Conservation (phyloP, 1,140 invertebrate species). For the Panulirus ornatus region DNA sequence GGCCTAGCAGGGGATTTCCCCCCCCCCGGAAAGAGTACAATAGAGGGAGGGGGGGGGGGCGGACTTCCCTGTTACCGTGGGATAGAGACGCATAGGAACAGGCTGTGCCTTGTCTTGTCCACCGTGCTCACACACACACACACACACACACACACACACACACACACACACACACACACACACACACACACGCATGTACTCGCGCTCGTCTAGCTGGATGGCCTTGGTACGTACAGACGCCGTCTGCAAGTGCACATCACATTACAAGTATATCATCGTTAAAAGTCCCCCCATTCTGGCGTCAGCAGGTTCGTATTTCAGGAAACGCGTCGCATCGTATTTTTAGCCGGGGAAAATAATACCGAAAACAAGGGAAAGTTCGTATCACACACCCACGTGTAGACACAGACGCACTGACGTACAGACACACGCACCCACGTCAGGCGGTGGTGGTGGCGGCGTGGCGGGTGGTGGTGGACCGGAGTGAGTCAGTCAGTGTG, state of each 20-base stretch:
- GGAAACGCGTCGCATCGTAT: no score
- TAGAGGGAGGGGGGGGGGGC: slow-evolving; percentile 8
- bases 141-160: slow-evolving; percentile 9
- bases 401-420: neutral
- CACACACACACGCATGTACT: slow-evolving; percentile 21
- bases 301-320: no score
- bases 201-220: slow-evolving; percentile 38
- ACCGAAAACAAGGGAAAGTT: slow-evolving; percentile 26
- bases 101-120: slow-evolving; percentile 24
- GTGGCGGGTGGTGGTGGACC: slow-evolving; percentile 43
- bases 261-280: neutral
- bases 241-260: slow-evolving; percentile 23
- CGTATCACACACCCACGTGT: neutral
- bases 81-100: slow-evolving; percentile 15
- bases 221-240: slow-evolving; percentile 46
- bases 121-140: slow-evolving; percentile 16
- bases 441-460: slow-evolving; percentile 37
- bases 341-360: no score
- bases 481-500: slow-evolving; percentile 64
- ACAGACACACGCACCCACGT: slow-evolving; percentile 37
- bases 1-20: slow-evolving; percentile 32
- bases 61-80: neutral
- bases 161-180: no score
- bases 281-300: no score
- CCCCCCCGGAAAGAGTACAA: slow-evolving; percentile 26